Conservation (phyloP, 35 echinoderm and acorn worm genomes). For the Ophiothrix spiculata region DNA sequence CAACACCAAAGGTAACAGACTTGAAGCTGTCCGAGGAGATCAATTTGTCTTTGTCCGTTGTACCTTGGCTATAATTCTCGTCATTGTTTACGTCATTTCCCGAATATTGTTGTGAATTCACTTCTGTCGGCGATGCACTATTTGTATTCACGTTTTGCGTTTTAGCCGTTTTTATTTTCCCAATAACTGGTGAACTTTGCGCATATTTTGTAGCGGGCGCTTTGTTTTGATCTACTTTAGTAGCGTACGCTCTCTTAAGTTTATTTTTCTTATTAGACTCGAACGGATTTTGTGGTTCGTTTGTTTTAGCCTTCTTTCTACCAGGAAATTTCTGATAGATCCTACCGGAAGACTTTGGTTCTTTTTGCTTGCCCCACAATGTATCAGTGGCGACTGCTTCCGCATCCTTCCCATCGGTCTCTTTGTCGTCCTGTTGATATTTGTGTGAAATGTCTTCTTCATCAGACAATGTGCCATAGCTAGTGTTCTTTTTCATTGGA, state of each 20-base stretch:
- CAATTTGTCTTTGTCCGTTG: too few relatives aligned
- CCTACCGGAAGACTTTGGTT: not conserved
- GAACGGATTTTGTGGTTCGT: not conserved
- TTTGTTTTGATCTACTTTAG: not conserved
- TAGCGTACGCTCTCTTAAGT: not conserved
- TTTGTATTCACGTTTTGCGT: too few relatives aligned
- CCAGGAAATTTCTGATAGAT: not conserved
- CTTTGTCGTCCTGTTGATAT: not conserved
- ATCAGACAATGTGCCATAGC: not conserved
- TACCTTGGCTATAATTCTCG: too few relatives aligned
- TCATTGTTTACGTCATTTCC: too few relatives aligned
- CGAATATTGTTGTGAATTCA: too few relatives aligned
- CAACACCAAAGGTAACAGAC: too few relatives aligned
- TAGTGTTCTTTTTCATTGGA: not conserved
- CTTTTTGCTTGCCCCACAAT: not conserved
- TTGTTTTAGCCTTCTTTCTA: not conserved
- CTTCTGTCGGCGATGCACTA: too few relatives aligned
- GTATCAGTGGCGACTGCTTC: too few relatives aligned
- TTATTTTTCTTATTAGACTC: not conserved
- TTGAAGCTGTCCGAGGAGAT: too few relatives aligned
- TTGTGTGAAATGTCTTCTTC: not conserved
- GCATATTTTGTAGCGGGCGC: not conserved
- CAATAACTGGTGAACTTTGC: not conserved
- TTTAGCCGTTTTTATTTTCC: not conserved
- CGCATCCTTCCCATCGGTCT: not conserved